Conservation (phyloP, 2,888 invertebrate species). For the Zootermopsis nevadensis region DNA sequence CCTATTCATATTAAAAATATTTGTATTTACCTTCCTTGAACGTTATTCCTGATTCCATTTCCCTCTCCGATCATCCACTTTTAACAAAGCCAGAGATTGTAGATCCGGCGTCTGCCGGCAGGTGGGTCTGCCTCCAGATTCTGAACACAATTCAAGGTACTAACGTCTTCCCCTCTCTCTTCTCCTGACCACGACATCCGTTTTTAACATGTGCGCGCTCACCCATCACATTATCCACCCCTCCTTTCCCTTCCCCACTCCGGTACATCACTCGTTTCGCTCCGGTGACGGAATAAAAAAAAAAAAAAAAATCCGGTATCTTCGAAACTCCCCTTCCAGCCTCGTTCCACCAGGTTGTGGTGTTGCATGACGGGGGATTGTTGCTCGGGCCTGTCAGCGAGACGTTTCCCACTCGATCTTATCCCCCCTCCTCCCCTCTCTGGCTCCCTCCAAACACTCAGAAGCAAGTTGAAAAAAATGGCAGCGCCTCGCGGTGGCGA, state of each 20-base stretch:
- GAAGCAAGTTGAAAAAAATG: conserved; percentile 60
- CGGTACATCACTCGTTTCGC: conserved; percentile 41
- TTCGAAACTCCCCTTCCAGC: conserved; percentile 5
- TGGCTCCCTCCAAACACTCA: conserved; percentile 70
- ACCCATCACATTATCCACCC: conserved; percentile 38
- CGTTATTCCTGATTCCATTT: conserved; percentile 15
- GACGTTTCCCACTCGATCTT: conserved; percentile 53
- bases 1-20: no score
- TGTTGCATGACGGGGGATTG: conserved; percentile 25
- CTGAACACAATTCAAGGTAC: conserved; percentile 6
- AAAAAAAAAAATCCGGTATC: background rate
- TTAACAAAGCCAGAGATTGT: background rate
- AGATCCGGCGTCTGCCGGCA: conserved; percentile 23
- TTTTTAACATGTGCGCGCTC: conserved; percentile 40
- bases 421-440: conserved; percentile 55
- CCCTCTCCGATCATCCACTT: background rate
- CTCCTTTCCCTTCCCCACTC: background rate
- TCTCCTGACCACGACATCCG: background rate
- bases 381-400: conserved; percentile 51
- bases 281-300: conserved; percentile 28
- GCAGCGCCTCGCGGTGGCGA: conserved; percentile 65
- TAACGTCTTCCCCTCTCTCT: background rate
- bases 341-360: background rate
- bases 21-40: no score
- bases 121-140: conserved; percentile 38